Percentiles rank a stretch among this genome's conserved stretches.
These are phyloP conservation scores for Melanaphis sacchari DNA, from an alignment of 1,140 invertebrate species.

Conservation along the genomic window DNA sequence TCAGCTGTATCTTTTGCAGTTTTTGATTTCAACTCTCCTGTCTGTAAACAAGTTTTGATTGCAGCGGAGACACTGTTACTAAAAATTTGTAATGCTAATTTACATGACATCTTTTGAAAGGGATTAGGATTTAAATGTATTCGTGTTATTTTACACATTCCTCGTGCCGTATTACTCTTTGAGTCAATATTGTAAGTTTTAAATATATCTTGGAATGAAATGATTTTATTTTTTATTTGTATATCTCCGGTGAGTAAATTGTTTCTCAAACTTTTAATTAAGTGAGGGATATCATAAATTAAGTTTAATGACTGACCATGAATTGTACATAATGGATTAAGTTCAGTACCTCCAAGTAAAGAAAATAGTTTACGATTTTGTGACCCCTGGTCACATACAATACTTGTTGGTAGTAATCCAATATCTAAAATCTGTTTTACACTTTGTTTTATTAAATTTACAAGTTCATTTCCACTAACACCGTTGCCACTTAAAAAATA, in stretches of 20 bases:
- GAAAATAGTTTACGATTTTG: conserved; percentile 17
- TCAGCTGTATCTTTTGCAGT: background rate
- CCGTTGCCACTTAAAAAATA: background rate
- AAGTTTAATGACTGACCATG: background rate
- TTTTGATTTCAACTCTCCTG: background rate
- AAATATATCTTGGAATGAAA: background rate
- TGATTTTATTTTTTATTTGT: conserved; percentile 18
- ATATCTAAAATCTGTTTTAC: conserved; percentile 24
- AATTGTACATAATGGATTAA: background rate
- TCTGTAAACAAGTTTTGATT: background rate
- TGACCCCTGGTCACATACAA: background rate
- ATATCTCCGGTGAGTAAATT: conserved; percentile 1
- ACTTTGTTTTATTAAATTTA: background rate
- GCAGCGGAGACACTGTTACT: background rate
- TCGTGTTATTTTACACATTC: background rate
- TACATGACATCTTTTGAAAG: background rate
- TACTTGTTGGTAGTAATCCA: conserved; percentile 4
- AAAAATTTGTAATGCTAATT: background rate
- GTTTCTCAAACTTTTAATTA: conserved; percentile 32
- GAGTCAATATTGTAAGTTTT: background rate
- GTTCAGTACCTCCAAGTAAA: background rate
- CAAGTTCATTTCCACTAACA: background rate
- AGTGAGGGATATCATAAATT: conserved; percentile 23
- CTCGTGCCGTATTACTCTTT: background rate
- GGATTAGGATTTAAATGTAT: too few relatives aligned